Percentiles rank a stretch among this genome's conserved stretches.
Evolutionary conservation across 2,113 vertebrate species (phyloP).

Genomic region (Eclectus roratus): DNA sequence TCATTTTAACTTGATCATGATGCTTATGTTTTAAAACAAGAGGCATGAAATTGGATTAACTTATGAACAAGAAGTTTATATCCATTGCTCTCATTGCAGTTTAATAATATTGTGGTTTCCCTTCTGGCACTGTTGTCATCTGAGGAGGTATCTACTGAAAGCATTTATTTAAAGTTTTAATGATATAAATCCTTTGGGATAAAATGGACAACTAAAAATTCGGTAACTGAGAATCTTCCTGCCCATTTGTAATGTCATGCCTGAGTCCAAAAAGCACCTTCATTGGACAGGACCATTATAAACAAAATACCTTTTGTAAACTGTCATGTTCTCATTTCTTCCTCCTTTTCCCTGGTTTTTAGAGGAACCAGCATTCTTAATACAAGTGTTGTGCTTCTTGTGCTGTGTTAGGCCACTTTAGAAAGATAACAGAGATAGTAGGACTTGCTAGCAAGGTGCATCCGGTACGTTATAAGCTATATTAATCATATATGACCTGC

Average conservation of each 20-base stretch:
- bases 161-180: neutral
- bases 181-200: neutral
- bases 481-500: neutral
- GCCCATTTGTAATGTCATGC: neutral
- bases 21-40: neutral
- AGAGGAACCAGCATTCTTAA: neutral
- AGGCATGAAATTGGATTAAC: neutral
- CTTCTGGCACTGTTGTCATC: neutral
- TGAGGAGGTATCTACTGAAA: neutral
- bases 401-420: neutral
- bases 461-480: neutral
- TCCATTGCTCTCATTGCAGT: neutral
- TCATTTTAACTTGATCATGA: neutral
- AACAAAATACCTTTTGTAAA: neutral
- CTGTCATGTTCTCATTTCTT: neutral
- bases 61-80: neutral
- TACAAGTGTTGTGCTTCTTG: neutral
- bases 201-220: neutral
- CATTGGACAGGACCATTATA: neutral
- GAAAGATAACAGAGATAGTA: neutral
- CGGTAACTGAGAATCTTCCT: neutral
- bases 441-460: neutral
- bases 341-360: neutral
- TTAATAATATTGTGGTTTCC: neutral
- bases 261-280: neutral